These are phyloP conservation scores for Sycophila sp. DNA, from an alignment of 1,140 invertebrate species.

Conservation along the genomic window DNA sequence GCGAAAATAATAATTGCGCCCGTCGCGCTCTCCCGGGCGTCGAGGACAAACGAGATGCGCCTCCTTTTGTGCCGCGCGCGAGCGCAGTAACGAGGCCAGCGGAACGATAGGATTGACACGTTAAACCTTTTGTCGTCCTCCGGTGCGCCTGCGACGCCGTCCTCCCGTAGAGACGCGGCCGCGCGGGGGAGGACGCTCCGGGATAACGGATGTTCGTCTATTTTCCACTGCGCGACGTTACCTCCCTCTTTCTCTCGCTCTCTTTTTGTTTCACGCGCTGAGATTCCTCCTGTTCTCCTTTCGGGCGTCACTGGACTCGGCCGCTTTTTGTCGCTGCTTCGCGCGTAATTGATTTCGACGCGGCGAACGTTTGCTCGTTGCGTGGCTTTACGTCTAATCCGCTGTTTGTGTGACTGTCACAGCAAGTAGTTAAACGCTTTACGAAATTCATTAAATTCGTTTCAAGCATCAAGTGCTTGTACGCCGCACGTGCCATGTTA, in stretches of 20 bases:
- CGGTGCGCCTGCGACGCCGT: background rate
- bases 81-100: constrained; percentile 23
- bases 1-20: constrained; percentile 30
- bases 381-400: background rate
- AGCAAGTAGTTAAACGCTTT: too few relatives aligned
- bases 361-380: too few relatives aligned
- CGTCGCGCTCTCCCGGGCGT: background rate
- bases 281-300: background rate
- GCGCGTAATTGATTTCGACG: background rate
- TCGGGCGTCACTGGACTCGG: background rate
- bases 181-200: constrained; percentile 7
- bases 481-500: too few relatives aligned
- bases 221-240: constrained; percentile 15
- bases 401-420: too few relatives aligned
- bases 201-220: constrained; percentile 24
- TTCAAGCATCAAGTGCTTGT: too few relatives aligned
- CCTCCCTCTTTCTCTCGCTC: background rate
- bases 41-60: background rate
- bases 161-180: too few relatives aligned
- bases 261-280: background rate
- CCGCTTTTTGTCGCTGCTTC: too few relatives aligned
- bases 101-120: constrained; percentile 1
- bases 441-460: too few relatives aligned
- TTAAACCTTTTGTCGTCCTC: constrained; percentile 22
- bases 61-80: constrained; percentile 18